Percentiles rank a stretch among this genome's conserved stretches.
These are phyloP conservation scores for Amphiduros pacificus DNA, from an alignment of 2,888 invertebrate genomes.

Conservation along the genomic window DNA sequence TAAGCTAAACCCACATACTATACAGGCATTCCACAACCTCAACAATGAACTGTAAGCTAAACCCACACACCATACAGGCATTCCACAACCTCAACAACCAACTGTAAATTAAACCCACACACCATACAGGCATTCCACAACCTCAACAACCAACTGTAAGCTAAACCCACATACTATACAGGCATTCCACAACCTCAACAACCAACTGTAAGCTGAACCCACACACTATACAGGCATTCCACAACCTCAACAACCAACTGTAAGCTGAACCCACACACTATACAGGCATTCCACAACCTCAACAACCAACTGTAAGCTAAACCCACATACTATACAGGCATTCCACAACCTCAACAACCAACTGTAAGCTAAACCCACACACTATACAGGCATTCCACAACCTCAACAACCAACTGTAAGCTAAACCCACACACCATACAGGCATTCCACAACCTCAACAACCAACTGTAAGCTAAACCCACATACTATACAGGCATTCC, in stretches of 20 bases:
- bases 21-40: not conserved
- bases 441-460: not conserved
- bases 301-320: not conserved
- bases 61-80: not conserved
- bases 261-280: no score
- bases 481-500: not conserved
- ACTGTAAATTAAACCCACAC: no score
- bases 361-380: no score
- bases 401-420: not conserved
- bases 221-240: not conserved
- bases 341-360: not conserved
- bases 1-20: no score
- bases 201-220: no score
- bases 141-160: not conserved
- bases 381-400: not conserved
- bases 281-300: not conserved
- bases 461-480: no score
- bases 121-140: not conserved
- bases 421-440: no score
- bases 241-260: not conserved
- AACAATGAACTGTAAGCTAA: not conserved
- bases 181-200: not conserved
- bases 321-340: not conserved
- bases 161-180: no score
- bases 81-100: not conserved